Conservation (phyloP, 2,113 vertebrate species). For the Agapornis roseicollis region DNA sequence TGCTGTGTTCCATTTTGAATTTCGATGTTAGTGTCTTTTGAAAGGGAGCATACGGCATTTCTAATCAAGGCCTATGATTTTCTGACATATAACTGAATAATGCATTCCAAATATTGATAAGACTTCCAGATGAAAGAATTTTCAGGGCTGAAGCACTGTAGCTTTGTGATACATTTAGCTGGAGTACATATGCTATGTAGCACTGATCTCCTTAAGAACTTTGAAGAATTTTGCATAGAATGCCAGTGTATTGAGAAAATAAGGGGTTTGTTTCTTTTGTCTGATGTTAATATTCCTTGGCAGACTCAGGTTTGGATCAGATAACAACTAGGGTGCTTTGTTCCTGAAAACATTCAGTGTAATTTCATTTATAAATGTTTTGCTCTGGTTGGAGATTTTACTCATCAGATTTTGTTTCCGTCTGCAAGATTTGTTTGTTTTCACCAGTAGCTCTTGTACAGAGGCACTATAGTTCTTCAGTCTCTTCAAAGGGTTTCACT, state of each 20-base stretch:
- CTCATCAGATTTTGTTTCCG: neutral
- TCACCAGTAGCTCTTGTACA: neutral
- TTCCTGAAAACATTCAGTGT: neutral
- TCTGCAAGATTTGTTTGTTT: neutral
- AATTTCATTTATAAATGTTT: neutral
- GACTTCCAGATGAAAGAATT: slow-evolving; percentile 32
- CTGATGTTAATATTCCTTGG: neutral
- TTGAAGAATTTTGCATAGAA: neutral
- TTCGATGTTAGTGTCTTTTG: neutral
- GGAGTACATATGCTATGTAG: neutral
- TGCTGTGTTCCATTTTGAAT: slow-evolving; percentile 40
- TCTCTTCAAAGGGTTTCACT: neutral
- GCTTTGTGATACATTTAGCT: neutral
- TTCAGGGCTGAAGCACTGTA: neutral
- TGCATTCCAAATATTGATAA: slow-evolving; percentile 8
- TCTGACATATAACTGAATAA: slow-evolving; percentile 43
- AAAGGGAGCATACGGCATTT: slow-evolving; percentile 45
- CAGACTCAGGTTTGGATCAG: neutral
- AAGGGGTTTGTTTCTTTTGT: neutral
- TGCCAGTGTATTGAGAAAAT: neutral
- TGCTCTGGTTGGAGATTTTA: neutral
- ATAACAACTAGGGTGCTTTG: neutral
- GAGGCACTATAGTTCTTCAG: neutral
- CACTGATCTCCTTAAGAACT: neutral
- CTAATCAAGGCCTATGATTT: slow-evolving; percentile 51